phyloP scores from a whole-genome alignment of 2,888 invertebrate genomes.

The Leptura quadrifasciata region DNA sequence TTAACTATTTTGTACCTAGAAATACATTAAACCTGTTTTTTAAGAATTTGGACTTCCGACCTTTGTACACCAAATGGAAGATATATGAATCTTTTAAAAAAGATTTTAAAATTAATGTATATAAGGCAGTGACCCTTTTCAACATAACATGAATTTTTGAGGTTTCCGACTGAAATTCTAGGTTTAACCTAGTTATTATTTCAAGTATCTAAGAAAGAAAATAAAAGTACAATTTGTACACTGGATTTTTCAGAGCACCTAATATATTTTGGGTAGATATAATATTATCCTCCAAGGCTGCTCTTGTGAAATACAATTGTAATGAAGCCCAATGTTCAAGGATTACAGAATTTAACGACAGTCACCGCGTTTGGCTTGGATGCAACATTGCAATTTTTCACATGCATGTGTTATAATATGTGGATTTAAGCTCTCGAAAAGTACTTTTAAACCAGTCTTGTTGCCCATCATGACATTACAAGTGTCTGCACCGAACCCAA shows the following conservation, averaged over 20 bases:
- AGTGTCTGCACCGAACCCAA: slow-evolving; percentile 51
- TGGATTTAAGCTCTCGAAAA: slow-evolving; percentile 39
- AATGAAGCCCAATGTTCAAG: slow-evolving; percentile 37
- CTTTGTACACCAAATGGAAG: too few species aligned
- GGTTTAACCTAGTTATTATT: slow-evolving; percentile 10
- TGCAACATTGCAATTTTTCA: slow-evolving; percentile 51
- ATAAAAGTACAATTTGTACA: slow-evolving; percentile 27
- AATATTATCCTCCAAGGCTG: slow-evolving; percentile 29
- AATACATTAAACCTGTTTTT: background rate
- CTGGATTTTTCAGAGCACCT: slow-evolving; percentile 7
- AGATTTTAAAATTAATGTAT: slow-evolving; percentile 11
- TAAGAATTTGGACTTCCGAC: background rate
- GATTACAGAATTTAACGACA: slow-evolving; percentile 44
- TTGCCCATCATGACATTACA: slow-evolving; percentile 53
- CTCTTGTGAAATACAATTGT: slow-evolving; percentile 15
- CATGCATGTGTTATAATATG: slow-evolving; percentile 46
- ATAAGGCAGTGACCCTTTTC: slow-evolving; percentile 12
- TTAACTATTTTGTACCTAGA: slow-evolving; percentile 6
- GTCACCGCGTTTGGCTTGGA: slow-evolving; percentile 55
- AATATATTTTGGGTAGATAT: slow-evolving; percentile 16
- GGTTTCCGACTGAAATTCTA: slow-evolving; percentile 32
- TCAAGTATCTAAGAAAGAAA: slow-evolving; percentile 22
- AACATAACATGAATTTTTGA: slow-evolving; percentile 26
- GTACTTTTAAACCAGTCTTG: slow-evolving; percentile 44
- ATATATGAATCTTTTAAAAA: too few species aligned